Evolutionary conservation across 2,888 invertebrate species (phyloP), one percentile per base, ranked within the genome.

Genomic region (Sisyra nigra): DNA sequence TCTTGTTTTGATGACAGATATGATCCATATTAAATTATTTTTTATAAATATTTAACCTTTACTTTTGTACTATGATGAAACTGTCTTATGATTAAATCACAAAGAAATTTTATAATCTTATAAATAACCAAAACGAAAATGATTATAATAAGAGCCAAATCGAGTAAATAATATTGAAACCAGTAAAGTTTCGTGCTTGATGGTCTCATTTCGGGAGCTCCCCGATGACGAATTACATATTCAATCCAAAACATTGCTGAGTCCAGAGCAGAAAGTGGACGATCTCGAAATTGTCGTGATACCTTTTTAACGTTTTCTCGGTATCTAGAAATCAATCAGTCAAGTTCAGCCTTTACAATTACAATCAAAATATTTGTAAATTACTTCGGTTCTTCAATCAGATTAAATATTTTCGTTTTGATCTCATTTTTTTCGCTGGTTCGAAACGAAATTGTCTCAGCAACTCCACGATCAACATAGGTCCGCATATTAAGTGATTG

Each of bases 131-230:
- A 32, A 9, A 10, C 10, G 4, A 2, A 32, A 4, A n/a, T n/a
- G 5, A 37, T 10, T 37, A 30, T 30, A 29, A 24, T 18, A 6
- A 13, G 8, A 8, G 24, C 24, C 7, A 42, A 34, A 36, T 42
- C 42, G 9, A 35, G 14, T 8, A 47, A 35, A 11, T 41, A 24
- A 31, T 37, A 47, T 13, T 47, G 40, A 32, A 18, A 33, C 42
- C 44, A 42, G 2, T 35, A 15, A n/a, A 47, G 9, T 18, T 45
- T 42, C 17, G 34, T 42, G 13, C 34, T 32, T 2, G 34, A n/a
- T n/a, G 42, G 30, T 24, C 32, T 18, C 15, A 42, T 35, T 7
- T 42, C 35, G 24, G 35, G 30, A 17, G 42, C 42, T 4, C 42
- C 42, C 6, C 24, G 24, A 11, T 42, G 29, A 14, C 36, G 19